phyloP scores from a whole-genome alignment of 1,140 invertebrate species.

The Sinella curviseta region DNA sequence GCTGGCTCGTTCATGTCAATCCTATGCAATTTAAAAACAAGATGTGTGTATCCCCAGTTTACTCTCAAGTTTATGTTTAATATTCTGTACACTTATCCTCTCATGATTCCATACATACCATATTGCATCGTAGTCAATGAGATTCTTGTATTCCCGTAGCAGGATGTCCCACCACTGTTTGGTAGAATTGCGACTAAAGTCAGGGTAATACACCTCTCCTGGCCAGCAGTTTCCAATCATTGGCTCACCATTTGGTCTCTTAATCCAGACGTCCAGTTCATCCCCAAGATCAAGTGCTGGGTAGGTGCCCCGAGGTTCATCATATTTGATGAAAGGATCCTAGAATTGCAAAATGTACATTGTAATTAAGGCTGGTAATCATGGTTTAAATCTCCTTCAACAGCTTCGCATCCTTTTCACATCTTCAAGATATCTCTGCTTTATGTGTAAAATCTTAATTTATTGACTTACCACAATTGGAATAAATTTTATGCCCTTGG shows the following conservation, averaged over 20 bases:
- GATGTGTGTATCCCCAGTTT: no score
- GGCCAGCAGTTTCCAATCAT: constrained; percentile 52
- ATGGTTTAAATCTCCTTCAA: not conserved
- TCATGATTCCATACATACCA: no score
- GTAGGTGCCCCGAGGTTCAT: constrained; percentile 40
- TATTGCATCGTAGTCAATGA: constrained; percentile 14
- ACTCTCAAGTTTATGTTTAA: no score
- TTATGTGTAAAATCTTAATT: constrained; percentile 27
- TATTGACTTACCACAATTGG: constrained; percentile 39
- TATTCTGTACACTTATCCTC: no score
- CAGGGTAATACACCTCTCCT: constrained; percentile 2
- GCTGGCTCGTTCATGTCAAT: constrained; percentile 50
- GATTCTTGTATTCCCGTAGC: constrained; percentile 8
- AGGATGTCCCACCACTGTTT: not conserved
- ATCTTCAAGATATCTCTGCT: not conserved
- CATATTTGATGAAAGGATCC: constrained; percentile 40
- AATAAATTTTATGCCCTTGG: constrained; percentile 45
- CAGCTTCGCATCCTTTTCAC: not conserved
- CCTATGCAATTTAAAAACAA: not conserved
- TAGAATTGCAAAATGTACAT: not conserved
- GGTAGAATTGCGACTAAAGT: not conserved
- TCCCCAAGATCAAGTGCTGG: constrained; percentile 39
- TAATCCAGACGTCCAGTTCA: constrained; percentile 48
- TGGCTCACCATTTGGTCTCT: constrained; percentile 34
- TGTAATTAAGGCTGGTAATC: not conserved